phyloP scores from a whole-genome alignment of 2,888 invertebrate genomes.

The Pollenia labialis region DNA sequence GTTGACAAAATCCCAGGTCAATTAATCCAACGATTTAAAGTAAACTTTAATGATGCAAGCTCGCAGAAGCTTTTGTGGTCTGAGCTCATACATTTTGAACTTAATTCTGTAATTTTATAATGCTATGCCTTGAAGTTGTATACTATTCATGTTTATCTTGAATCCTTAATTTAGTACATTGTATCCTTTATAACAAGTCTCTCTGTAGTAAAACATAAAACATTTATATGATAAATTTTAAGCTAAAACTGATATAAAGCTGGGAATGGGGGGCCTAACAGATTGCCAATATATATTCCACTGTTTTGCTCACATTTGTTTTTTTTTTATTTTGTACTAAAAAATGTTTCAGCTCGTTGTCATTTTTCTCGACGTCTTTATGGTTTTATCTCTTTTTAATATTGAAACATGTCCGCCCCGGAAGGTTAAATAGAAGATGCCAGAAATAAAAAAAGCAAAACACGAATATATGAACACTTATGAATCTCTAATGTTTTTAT shows the following conservation, averaged over 20 bases:
- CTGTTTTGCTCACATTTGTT: constrained; percentile 17
- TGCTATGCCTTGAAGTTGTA: too few relatives aligned
- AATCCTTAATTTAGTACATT: neutral
- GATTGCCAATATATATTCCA: constrained; percentile 51
- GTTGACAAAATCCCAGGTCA: too few relatives aligned
- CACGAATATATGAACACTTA: constrained; percentile 49
- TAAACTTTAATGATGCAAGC: too few relatives aligned
- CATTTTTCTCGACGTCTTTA: constrained; percentile 59
- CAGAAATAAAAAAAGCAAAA: constrained; percentile 72
- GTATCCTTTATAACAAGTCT: neutral
- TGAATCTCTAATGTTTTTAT: constrained; percentile 64
- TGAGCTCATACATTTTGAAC: too few relatives aligned
- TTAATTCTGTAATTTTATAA: too few relatives aligned
- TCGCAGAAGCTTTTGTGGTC: too few relatives aligned
- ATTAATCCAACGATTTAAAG: too few relatives aligned
- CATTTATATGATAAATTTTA: constrained; percentile 43
- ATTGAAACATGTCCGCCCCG: constrained; percentile 75
- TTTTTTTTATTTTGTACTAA: constrained; percentile 28
- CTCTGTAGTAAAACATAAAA: constrained; percentile 33
- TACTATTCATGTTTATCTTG: too few relatives aligned
- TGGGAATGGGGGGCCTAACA: constrained; percentile 22
- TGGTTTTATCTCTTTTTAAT: constrained; percentile 69
- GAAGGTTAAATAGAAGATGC: constrained; percentile 75
- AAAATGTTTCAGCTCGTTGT: constrained; percentile 59
- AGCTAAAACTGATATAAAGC: neutral